These are phyloP conservation scores for Drosophila putrida DNA, from an alignment of 2,888 invertebrate species.

Conservation along the genomic window DNA sequence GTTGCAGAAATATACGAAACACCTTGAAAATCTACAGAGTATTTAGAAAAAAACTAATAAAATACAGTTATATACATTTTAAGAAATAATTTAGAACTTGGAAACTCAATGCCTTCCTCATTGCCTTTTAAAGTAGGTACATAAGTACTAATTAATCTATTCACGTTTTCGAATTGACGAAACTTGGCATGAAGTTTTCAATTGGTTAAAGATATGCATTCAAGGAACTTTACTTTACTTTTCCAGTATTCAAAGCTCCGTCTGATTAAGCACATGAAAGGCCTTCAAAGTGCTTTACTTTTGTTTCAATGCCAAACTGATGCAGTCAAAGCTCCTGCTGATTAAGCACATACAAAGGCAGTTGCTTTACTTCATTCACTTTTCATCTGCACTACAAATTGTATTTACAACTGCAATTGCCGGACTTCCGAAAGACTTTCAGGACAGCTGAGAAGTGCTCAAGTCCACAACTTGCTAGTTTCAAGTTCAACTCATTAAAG, in stretches of 20 bases:
- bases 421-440: conserved; percentile 30
- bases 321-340: conserved; percentile 33
- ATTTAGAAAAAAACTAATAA: no score
- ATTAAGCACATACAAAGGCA: conserved; percentile 30
- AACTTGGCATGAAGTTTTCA: no score
- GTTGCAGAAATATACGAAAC: no score
- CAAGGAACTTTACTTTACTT: not conserved
- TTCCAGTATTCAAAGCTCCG: not conserved
- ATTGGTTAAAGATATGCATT: no score
- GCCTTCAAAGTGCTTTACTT: not conserved
- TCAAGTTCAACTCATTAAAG: conserved; percentile 72
- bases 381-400: conserved; percentile 47
- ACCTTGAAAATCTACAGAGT: no score
- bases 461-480: conserved; percentile 22
- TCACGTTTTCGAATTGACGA: no score
- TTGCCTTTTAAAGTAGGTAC: no score
- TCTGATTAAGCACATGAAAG: not conserved
- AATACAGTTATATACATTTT: no score
- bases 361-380: conserved; percentile 9
- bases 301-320: conserved; percentile 25
- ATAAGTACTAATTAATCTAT: no score
- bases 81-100: no score
- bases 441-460: conserved; percentile 14
- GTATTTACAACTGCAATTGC: conserved; percentile 56
- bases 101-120: no score